A percentile compares a stretch with the other conserved stretches of the same genome.
phyloP scores from a whole-genome alignment of 2,797 vertebrate species.

The Rhinoraja longicauda region DNA sequence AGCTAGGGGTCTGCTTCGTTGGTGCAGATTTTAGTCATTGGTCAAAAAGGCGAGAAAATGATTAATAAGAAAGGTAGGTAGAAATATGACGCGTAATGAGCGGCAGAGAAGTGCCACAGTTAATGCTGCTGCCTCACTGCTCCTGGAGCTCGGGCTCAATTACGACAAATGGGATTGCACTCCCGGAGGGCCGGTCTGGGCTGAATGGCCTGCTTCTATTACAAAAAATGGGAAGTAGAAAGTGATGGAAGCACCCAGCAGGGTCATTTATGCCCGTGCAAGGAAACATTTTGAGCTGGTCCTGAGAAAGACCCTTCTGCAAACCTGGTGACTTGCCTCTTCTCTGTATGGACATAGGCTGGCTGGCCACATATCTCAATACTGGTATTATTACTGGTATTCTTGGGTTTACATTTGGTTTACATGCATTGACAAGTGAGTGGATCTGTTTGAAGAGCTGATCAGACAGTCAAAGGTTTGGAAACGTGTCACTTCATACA shows the following conservation, averaged over 20 bases:
- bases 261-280: background rate
- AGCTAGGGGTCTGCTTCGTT: no score
- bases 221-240: background rate
- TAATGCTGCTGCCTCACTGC: no score
- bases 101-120: no score
- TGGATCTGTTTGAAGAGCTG: background rate
- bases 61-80: background rate
- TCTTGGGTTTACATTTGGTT: background rate
- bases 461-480: background rate
- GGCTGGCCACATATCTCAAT: background rate
- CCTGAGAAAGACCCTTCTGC: background rate
- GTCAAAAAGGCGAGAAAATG: background rate
- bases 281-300: background rate
- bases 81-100: background rate
- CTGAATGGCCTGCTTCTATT: no score
- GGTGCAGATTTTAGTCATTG: background rate
- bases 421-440: background rate
- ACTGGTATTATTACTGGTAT: background rate
- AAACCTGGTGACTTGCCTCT: background rate
- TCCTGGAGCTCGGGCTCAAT: no score
- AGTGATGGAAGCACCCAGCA: background rate
- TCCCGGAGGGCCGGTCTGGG: no score
- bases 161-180: no score
- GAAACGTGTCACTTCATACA: background rate
- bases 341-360: background rate